phyloP scores from a whole-genome alignment of 2,113 vertebrate genomes.

The Carassius auratus region DNA sequence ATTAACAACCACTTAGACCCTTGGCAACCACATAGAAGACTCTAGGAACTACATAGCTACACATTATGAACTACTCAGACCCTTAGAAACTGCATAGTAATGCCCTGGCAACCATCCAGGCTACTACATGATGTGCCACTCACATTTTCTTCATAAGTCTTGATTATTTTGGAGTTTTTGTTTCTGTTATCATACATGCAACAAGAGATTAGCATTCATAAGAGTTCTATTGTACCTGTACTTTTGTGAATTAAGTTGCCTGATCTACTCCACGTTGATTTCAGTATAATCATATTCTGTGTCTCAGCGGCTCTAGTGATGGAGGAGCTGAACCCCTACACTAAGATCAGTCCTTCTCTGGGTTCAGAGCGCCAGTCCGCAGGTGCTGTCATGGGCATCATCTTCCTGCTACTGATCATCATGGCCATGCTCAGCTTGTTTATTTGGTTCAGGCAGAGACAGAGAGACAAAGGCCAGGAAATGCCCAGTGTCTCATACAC shows the following conservation, averaged over 20 bases:
- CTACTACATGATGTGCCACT: background rate
- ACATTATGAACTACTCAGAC: background rate
- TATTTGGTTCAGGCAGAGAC: conserved; percentile 91
- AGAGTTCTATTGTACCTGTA: background rate
- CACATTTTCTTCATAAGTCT: background rate
- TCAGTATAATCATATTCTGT: conserved; percentile 21
- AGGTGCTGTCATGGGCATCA: conserved; percentile 94
- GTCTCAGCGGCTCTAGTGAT: conserved; percentile 93
- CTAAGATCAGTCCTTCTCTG: conserved; percentile 95
- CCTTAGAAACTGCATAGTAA: background rate
- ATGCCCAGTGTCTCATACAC: conserved; percentile 96
- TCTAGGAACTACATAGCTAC: too few relatives aligned
- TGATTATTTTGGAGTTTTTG: background rate
- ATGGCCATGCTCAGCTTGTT: conserved; percentile 94
- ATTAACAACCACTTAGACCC: too few relatives aligned
- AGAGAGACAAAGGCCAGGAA: conserved; percentile 93
- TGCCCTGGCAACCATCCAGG: background rate
- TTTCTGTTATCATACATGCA: background rate
- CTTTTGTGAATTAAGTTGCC: too few relatives aligned
- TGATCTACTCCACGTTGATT: too few relatives aligned
- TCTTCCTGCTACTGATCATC: conserved; percentile 93
- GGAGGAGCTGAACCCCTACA: conserved; percentile 99
- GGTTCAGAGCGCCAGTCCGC: conserved; percentile 94
- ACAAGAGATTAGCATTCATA: background rate
- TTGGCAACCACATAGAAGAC: too few relatives aligned